Base-by-base conservation (phyloP, 2,888 invertebrate species). In the Ophion costatus region DNA sequence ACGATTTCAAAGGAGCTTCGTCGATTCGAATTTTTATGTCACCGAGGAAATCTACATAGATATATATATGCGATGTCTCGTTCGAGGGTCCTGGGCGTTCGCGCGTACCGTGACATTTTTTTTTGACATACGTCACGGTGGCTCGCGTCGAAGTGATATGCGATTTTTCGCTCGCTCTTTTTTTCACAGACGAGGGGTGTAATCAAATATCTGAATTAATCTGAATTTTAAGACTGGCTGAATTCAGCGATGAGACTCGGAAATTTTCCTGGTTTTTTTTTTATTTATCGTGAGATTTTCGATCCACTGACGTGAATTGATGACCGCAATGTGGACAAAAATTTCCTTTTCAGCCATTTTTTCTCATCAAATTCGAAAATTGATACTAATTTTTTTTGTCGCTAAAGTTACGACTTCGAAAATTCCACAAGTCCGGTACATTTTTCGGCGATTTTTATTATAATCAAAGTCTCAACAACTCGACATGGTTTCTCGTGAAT, bases 1-100 rank as follows among this genome's bases (percentile, higher is more conserved):
- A 71, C 29, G 71, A 57, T 73, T 80, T 80, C 64, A 29, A 80
- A 80, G 79, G 66, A 64, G 38, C 51, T 11, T 24, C 78, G 70
- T 20, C 71, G 71, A 80, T 73, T 64, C 64, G 71, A 71, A 73
- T 63, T 79, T 79, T 38, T 51, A 80, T 76, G 20, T 42, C 42
- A n/a, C 33, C 56, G 67, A 45, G 66, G 66, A 59, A 45, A 64
- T 45, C 51, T 29, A 11, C 51, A 45, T 56, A 6, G 11, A 4
- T 17, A 22, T 6, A 20, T n/a, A 61, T 51, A 64, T 64, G 29
- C 51, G n/a, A n/a, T 74, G n/a, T 63, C 64, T 17, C n/a, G 29
- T 75, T n/a, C 20, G n/a, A 24, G 42, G 61, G 24, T 63, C 29
- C 29, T n/a, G 17, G n/a, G 45, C 45, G 64, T 29, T 64, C 51